These are phyloP conservation scores for Ganaspis sp. DNA, from an alignment of 1,140 invertebrate species.

Conservation along the genomic window DNA sequence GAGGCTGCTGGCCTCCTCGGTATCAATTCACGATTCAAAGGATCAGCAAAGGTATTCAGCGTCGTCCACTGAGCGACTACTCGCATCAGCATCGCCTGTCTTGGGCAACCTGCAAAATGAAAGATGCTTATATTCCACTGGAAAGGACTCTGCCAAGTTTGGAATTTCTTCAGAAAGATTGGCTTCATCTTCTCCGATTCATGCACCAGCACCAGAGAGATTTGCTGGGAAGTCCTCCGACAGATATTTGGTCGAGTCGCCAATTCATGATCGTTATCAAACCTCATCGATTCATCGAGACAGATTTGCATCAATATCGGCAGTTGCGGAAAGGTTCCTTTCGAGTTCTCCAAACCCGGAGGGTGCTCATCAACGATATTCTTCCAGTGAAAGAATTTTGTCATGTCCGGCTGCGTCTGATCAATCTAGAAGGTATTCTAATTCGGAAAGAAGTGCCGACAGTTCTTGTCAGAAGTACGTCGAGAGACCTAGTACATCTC, in stretches of 20 bases:
- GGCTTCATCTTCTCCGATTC: conserved; percentile 67
- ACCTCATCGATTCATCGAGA: conserved; percentile 58
- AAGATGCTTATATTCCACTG: neutral
- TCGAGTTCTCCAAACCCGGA: conserved; percentile 68
- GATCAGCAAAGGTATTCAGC: conserved; percentile 66
- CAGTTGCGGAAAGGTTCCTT: conserved; percentile 63
- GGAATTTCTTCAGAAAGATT: conserved; percentile 63
- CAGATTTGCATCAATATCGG: conserved; percentile 58
- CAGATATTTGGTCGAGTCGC: conserved; percentile 59
- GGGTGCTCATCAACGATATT: conserved; percentile 66
- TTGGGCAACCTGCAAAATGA: conserved; percentile 51
- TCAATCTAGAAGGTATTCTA: conserved; percentile 55
- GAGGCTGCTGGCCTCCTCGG: conserved; percentile 57
- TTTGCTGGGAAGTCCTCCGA: conserved; percentile 60
- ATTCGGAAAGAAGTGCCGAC: conserved; percentile 58
- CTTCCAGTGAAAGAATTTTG: conserved; percentile 65
- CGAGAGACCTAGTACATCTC: conserved; percentile 64
- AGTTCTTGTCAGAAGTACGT: conserved; percentile 65
- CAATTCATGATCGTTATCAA: conserved; percentile 66
- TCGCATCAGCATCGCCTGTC: conserved; percentile 68
- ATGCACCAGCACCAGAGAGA: conserved; percentile 69
- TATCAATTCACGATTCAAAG: conserved; percentile 58
- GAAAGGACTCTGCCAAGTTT: conserved; percentile 57
- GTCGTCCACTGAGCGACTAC: conserved; percentile 62
- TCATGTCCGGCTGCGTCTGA: conserved; percentile 36